Conservation (phyloP, 1,140 invertebrate genomes). For the Papilio polytes region DNA sequence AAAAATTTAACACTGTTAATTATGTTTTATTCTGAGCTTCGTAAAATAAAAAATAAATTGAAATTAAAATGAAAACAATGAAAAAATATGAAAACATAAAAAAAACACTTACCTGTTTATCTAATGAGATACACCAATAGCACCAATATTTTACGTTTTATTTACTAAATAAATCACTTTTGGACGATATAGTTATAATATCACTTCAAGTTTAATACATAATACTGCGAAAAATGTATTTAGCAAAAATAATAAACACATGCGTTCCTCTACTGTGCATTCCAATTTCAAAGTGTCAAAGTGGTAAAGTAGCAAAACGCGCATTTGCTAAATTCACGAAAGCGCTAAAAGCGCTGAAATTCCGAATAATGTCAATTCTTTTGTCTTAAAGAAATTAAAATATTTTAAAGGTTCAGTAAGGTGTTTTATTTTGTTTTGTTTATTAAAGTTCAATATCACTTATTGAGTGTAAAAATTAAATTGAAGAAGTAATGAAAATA, state of each 20-base stretch:
- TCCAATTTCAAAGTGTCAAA: neutral
- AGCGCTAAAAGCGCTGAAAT: neutral
- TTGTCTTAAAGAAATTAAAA: too few species aligned
- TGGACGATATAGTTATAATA: neutral
- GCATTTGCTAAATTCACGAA: neutral
- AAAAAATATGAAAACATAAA: neutral
- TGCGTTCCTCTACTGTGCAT: neutral
- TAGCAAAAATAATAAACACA: constrained; percentile 16
- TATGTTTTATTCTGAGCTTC: neutral
- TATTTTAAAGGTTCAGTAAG: too few species aligned
- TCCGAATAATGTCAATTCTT: neutral
- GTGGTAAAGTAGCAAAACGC: neutral
- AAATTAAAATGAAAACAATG: neutral
- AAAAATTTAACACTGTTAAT: neutral
- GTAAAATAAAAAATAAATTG: neutral
- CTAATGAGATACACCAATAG: neutral
- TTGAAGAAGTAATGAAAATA: neutral
- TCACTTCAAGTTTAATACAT: neutral
- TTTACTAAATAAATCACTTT: constrained; percentile 1
- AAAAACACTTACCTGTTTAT: constrained; percentile 4
- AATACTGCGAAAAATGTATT: neutral
- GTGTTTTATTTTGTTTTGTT: neutral
- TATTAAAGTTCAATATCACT: neutral
- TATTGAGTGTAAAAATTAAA: neutral
- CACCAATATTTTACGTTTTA: neutral